These are phyloP conservation scores for Orthosia gothica DNA, from an alignment of 2,888 invertebrate species.

Conservation along the genomic window DNA sequence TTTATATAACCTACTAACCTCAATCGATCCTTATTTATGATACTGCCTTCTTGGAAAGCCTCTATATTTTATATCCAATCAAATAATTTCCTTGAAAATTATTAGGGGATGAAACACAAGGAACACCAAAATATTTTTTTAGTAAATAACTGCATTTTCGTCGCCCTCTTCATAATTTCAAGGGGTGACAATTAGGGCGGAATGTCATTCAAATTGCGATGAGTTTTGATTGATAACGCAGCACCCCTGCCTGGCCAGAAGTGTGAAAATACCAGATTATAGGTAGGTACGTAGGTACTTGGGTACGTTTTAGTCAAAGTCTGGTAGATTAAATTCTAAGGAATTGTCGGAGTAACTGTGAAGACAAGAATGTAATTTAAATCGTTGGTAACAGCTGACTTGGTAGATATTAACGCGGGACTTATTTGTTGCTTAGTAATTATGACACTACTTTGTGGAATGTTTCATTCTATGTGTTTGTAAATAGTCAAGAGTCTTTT, in stretches of 20 bases:
- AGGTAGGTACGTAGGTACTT: background rate
- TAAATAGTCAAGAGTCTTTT: background rate
- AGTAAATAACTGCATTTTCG: slow-evolving; percentile 55
- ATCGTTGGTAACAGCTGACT: slow-evolving; percentile 15
- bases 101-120: slow-evolving; percentile 16
- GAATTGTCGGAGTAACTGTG: slow-evolving; percentile 36
- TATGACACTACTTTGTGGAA: slow-evolving; percentile 1
- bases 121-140: slow-evolving; percentile 24
- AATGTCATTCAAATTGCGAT: slow-evolving; percentile 73
- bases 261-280: slow-evolving; percentile 18
- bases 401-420: too few species aligned
- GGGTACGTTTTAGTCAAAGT: slow-evolving; percentile 20
- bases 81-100: slow-evolving; percentile 20
- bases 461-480: background rate
- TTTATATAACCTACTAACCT: slow-evolving; percentile 16
- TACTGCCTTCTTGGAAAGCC: slow-evolving; percentile 5
- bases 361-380: slow-evolving; percentile 42
- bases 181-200: slow-evolving; percentile 78
- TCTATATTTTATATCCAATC: slow-evolving; percentile 1
- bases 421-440: too few species aligned
- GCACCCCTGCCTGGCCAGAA: slow-evolving; percentile 29
- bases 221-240: slow-evolving; percentile 77
- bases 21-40: slow-evolving; percentile 16
- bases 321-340: slow-evolving; percentile 12
- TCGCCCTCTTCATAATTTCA: slow-evolving; percentile 57